phyloP scores from a whole-genome alignment of 2,797 vertebrate genomes.

The Tiaroga cobitis region DNA sequence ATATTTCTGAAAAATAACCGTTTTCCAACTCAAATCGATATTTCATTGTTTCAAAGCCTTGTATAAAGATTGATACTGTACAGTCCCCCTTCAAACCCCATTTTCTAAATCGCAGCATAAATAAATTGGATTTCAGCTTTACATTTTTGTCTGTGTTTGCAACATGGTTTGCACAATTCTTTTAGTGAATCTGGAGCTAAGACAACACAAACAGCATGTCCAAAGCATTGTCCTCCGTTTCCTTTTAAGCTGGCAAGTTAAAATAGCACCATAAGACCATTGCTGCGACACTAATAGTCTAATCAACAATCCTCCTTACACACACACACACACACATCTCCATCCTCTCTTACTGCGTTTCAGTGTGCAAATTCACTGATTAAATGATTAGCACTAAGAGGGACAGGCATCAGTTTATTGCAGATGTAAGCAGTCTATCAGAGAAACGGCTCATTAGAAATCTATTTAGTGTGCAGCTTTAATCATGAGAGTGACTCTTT shows the following conservation, averaged over 20 bases:
- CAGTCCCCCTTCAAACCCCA: background rate
- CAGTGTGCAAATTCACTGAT: slow-evolving; percentile 65
- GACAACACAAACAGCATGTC: background rate
- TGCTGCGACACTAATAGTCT: background rate
- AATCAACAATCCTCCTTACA: slow-evolving; percentile 11
- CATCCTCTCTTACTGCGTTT: slow-evolving; percentile 27
- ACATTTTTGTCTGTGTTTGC: background rate
- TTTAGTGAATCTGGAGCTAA: background rate
- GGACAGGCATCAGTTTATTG: slow-evolving; percentile 67
- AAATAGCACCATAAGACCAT: slow-evolving; percentile 9
- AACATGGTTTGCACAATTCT: background rate
- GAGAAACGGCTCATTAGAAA: slow-evolving; percentile 76
- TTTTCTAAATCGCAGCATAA: background rate
- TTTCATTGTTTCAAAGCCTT: background rate
- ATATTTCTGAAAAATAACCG: background rate
- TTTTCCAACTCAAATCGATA: background rate
- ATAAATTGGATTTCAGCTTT: background rate
- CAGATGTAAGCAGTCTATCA: slow-evolving; percentile 75
- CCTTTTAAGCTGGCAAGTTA: slow-evolving; percentile 8
- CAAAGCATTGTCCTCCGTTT: background rate
- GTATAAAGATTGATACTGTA: background rate
- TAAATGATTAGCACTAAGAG: slow-evolving; percentile 57
- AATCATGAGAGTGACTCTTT: slow-evolving; percentile 71
- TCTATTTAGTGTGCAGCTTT: slow-evolving; percentile 76
- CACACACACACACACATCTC: slow-evolving; percentile 53